A percentile compares a stretch with the other conserved stretches of the same genome.
Evolutionary conservation across 2,113 vertebrate genomes (phyloP).

Genomic region (Rhinopomastus cyanomelas): DNA sequence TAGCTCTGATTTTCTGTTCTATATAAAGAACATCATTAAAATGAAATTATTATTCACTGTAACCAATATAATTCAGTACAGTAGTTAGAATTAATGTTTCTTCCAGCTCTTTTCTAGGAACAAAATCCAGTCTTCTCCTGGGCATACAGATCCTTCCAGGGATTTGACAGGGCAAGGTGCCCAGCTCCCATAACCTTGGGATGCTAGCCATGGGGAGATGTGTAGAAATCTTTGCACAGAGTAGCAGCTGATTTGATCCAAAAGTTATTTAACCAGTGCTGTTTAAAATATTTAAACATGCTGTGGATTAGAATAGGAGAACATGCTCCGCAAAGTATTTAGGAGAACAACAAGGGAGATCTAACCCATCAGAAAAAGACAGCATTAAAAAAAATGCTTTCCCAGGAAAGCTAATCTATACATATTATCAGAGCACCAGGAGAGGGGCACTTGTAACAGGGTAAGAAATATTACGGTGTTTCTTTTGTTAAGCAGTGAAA

Average conservation of each 20-base stretch:
- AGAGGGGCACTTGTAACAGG: slow-evolving; percentile 29
- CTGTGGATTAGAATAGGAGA: not conserved
- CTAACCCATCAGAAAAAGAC: not conserved
- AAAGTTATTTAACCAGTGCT: not conserved
- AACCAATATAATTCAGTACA: slow-evolving; percentile 27
- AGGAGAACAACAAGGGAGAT: not conserved
- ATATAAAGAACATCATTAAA: slow-evolving; percentile 33
- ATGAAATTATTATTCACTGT: slow-evolving; percentile 41
- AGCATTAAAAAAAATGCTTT: too few species aligned
- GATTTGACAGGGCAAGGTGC: not conserved
- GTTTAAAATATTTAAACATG: not conserved
- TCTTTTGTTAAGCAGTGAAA: slow-evolving; percentile 63
- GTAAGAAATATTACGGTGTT: slow-evolving; percentile 42
- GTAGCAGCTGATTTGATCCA: not conserved
- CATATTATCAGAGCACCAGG: slow-evolving; percentile 55
- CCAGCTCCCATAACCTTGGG: not conserved
- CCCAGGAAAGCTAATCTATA: slow-evolving; percentile 39
- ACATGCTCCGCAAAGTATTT: not conserved
- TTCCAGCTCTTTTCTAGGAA: not conserved
- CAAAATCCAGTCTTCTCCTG: not conserved
- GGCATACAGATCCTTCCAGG: not conserved
- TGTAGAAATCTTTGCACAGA: not conserved
- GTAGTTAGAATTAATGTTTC: not conserved
- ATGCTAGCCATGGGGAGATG: not conserved
- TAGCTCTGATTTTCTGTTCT: slow-evolving; percentile 36